These are phyloP conservation scores for Halocynthia roretzi DNA, from an alignment of 23 tunicate species.

Conservation along the genomic window DNA sequence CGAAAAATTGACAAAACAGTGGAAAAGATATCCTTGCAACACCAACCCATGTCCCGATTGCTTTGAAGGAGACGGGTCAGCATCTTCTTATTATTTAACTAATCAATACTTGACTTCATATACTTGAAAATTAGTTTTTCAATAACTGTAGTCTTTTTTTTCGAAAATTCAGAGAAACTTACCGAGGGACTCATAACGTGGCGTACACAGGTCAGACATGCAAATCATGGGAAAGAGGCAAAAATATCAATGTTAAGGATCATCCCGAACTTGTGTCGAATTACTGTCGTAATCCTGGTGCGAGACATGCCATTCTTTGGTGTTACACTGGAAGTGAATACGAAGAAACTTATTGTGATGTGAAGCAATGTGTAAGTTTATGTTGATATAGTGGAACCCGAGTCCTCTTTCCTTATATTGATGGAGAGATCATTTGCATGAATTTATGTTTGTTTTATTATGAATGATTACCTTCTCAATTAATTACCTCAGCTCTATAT, in stretches of 20 bases:
- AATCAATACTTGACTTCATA: too few species aligned
- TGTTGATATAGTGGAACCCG: neutral
- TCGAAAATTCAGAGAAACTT: neutral
- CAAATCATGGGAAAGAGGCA: constrained; percentile 25
- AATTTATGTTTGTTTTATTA: too few species aligned
- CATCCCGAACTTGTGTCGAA: constrained; percentile 20
- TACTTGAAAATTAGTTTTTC: too few species aligned
- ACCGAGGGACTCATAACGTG: constrained; percentile 36
- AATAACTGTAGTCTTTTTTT: too few species aligned
- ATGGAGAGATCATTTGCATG: too few species aligned
- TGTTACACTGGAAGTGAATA: constrained; percentile 26
- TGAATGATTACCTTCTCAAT: too few species aligned
- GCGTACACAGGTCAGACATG: constrained; percentile 33
- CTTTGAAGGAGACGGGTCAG: constrained; percentile 43
- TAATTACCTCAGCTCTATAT: too few species aligned
- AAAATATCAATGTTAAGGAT: neutral
- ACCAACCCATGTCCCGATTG: constrained; percentile 49
- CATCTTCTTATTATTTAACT: too few species aligned
- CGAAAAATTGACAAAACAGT: neutral
- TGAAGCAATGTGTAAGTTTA: constrained; percentile 16
- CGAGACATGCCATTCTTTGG: constrained; percentile 40
- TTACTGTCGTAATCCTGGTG: constrained; percentile 73
- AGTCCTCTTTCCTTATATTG: too few species aligned
- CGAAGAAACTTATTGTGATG: constrained; percentile 26
- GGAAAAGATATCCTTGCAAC: constrained; percentile 33